phyloP scores from a whole-genome alignment of 2,888 invertebrate genomes.

The Stegophylla sp. region DNA sequence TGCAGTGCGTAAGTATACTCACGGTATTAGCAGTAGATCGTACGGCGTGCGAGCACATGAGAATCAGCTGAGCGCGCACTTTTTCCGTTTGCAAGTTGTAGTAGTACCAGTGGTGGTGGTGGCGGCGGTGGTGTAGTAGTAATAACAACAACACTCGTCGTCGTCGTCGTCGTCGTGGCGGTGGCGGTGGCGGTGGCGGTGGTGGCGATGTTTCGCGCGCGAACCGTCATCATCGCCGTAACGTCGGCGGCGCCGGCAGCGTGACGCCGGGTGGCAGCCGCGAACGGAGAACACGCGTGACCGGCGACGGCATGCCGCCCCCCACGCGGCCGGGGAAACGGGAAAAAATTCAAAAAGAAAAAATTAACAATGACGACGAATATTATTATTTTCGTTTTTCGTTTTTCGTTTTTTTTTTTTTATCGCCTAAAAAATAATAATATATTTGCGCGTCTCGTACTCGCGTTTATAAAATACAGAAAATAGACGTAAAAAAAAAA shows the following conservation, averaged over 20 bases:
- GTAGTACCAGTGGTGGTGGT: background rate
- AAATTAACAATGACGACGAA: no score
- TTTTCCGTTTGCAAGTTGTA: slow-evolving; percentile 16
- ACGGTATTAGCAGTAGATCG: background rate
- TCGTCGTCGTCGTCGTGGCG: background rate
- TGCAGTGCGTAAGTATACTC: slow-evolving; percentile 2
- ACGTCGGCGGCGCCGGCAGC: slow-evolving; percentile 25
- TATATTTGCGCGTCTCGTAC: no score
- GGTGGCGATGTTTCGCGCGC: slow-evolving; percentile 32
- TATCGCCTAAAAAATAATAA: no score
- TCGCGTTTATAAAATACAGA: no score
- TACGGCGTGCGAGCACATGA: slow-evolving; percentile 32
- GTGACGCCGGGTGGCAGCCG: slow-evolving; percentile 37
- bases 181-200: background rate
- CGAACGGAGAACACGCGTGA: background rate
- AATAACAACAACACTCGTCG: no score
- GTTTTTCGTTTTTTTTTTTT: no score
- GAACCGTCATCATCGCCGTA: slow-evolving; percentile 26
- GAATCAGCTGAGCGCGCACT: slow-evolving; percentile 50
- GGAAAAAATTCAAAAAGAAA: no score
- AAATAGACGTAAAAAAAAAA: no score
- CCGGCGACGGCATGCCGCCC: background rate
- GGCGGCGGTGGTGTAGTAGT: background rate
- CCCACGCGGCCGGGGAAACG: no score
- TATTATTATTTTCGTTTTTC: no score